phyloP scores from a whole-genome alignment of 1,140 invertebrate species.

The Caenorhabditis briggsae region DNA sequence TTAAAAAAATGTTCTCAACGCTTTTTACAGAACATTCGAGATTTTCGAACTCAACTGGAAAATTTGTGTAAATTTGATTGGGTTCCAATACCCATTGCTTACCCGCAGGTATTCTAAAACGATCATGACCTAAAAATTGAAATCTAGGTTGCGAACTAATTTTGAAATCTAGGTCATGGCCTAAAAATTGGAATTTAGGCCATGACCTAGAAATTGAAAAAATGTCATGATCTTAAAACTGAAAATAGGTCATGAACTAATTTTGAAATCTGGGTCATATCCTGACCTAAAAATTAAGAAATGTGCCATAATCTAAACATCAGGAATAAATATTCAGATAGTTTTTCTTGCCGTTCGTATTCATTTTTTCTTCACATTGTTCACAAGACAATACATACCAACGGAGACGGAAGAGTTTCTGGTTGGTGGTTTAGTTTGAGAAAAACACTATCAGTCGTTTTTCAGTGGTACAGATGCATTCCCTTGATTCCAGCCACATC shows the following conservation, averaged over 20 bases:
- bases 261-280: no score
- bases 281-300: no score
- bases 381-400: slow-evolving; percentile 62
- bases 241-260: no score
- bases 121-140: no score
- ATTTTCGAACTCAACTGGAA: slow-evolving; percentile 50
- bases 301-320: neutral
- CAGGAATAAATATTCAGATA: slow-evolving; percentile 53
- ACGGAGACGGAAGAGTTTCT: slow-evolving; percentile 5
- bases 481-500: slow-evolving; percentile 87
- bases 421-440: neutral
- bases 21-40: slow-evolving; percentile 49
- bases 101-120: slow-evolving; percentile 87
- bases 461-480: slow-evolving; percentile 86
- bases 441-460: no score
- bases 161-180: no score
- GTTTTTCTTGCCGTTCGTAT: slow-evolving; percentile 70
- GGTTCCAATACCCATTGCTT: slow-evolving; percentile 95
- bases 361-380: slow-evolving; percentile 60
- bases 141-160: no score
- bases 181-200: no score
- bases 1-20: neutral
- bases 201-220: no score
- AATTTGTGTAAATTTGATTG: slow-evolving; percentile 85
- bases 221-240: no score